Evolutionary conservation across 2,888 invertebrate species (phyloP).

Genomic region (Amphipyra berbera): DNA sequence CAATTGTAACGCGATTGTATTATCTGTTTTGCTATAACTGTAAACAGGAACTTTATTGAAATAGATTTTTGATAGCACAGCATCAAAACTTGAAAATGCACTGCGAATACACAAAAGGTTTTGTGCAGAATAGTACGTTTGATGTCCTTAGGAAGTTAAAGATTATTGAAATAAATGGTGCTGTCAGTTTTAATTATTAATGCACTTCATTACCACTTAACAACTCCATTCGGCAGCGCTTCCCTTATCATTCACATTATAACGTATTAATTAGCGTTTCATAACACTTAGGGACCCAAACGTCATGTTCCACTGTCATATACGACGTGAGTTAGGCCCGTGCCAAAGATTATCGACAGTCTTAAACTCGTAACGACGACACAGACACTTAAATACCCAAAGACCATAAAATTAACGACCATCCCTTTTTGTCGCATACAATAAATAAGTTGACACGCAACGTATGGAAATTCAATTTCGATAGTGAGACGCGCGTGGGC

Average conservation of each 20-base stretch:
- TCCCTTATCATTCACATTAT: constrained; percentile 62
- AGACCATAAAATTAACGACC: constrained; percentile 69
- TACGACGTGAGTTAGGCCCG: constrained; percentile 64
- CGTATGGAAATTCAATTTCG: constrained; percentile 77
- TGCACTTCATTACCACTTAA: constrained; percentile 64
- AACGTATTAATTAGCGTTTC: constrained; percentile 71
- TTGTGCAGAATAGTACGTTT: constrained; percentile 12
- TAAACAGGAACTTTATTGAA: constrained; percentile 20
- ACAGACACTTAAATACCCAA: constrained; percentile 58
- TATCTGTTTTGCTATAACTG: constrained; percentile 22
- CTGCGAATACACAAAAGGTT: constrained; percentile 24
- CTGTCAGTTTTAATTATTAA: constrained; percentile 71
- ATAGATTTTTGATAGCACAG: constrained; percentile 24
- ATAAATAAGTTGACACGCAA: constrained; percentile 71
- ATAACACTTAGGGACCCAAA: constrained; percentile 64
- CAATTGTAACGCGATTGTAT: constrained; percentile 10
- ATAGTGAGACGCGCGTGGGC: constrained; percentile 72
- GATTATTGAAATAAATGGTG: constrained; percentile 57
- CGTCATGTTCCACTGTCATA: constrained; percentile 67
- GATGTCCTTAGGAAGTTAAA: constrained; percentile 21
- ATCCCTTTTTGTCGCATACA: constrained; percentile 65
- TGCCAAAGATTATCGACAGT: constrained; percentile 57
- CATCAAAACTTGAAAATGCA: constrained; percentile 30
- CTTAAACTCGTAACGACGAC: constrained; percentile 56
- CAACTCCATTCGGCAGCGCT: constrained; percentile 59